A percentile compares a stretch with the other conserved stretches of the same genome.
phyloP scores from a whole-genome alignment of 2,113 vertebrate species.

The Atlantisia rogersi region DNA sequence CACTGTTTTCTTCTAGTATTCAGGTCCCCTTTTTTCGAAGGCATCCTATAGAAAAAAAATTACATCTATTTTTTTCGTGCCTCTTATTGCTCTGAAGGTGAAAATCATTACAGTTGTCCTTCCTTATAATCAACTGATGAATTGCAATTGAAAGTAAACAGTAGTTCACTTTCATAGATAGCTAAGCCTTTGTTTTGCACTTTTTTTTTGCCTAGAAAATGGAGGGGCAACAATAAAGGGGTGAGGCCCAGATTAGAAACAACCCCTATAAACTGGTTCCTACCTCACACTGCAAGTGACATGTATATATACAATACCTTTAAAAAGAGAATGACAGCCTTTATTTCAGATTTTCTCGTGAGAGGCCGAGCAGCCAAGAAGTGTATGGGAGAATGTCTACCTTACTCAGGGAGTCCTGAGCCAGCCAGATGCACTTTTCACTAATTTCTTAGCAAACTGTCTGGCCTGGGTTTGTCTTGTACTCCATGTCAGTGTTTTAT shows the following conservation, averaged over 20 bases:
- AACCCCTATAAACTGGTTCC: slow-evolving; percentile 20
- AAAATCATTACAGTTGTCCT: background rate
- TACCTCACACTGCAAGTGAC: slow-evolving; percentile 48
- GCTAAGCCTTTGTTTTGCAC: slow-evolving; percentile 2
- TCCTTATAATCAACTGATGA: background rate
- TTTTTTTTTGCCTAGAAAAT: background rate
- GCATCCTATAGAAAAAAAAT: background rate
- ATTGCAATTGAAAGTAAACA: background rate
- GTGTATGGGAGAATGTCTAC: slow-evolving; percentile 19
- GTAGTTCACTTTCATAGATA: background rate
- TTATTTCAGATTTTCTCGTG: slow-evolving; percentile 2
- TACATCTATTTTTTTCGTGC: background rate
- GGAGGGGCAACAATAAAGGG: background rate
- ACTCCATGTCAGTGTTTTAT: slow-evolving; percentile 62
- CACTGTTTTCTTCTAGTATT: background rate
- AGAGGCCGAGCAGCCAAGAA: slow-evolving; percentile 2
- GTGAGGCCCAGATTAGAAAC: background rate
- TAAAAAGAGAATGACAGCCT: slow-evolving; percentile 30
- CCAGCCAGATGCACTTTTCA: slow-evolving; percentile 64
- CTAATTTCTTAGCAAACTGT: slow-evolving; percentile 17
- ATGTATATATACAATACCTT: background rate
- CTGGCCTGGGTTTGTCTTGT: slow-evolving; percentile 57
- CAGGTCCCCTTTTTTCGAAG: background rate
- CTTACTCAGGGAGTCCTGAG: slow-evolving; percentile 67
- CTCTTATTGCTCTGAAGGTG: background rate